Conservation (phyloP, 37 sponge, comb jelly and placozoan species). For the Lycopodina hypogea region DNA sequence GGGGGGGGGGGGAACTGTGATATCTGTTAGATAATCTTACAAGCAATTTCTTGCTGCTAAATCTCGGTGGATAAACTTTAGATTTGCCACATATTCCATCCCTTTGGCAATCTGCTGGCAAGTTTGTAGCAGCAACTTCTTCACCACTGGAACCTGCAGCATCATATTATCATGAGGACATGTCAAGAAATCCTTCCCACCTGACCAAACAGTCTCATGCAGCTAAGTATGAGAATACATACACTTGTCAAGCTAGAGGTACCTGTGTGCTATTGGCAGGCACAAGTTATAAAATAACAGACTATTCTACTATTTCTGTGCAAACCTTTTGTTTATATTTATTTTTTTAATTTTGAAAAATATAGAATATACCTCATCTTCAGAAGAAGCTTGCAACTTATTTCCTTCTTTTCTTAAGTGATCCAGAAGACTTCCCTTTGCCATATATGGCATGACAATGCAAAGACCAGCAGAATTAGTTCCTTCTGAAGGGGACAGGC, state of each 20-base stretch:
- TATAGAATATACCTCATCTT: not conserved
- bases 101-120: constrained; percentile 25
- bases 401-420: constrained; percentile 17
- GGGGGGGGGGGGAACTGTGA: too few species aligned
- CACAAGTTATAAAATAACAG: too few species aligned
- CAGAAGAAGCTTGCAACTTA: not conserved
- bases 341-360: too few species aligned
- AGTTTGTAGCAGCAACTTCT: not conserved
- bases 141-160: not conserved
- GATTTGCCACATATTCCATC: constrained; percentile 21
- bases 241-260: too few species aligned
- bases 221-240: too few species aligned
- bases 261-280: too few species aligned
- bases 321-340: too few species aligned
- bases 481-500: constrained; percentile 2
- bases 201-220: too few species aligned
- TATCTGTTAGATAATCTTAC: too few species aligned
- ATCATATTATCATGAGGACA: too few species aligned
- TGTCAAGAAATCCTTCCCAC: too few species aligned
- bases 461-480: not conserved
- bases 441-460: constrained; percentile 32
- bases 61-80: constrained; percentile 25
- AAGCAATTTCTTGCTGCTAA: constrained; percentile 44
- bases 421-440: constrained; percentile 25
- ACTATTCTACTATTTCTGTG: too few species aligned